Conservation (phyloP, 2,888 invertebrate species). For the Drosophila kuntzei region DNA sequence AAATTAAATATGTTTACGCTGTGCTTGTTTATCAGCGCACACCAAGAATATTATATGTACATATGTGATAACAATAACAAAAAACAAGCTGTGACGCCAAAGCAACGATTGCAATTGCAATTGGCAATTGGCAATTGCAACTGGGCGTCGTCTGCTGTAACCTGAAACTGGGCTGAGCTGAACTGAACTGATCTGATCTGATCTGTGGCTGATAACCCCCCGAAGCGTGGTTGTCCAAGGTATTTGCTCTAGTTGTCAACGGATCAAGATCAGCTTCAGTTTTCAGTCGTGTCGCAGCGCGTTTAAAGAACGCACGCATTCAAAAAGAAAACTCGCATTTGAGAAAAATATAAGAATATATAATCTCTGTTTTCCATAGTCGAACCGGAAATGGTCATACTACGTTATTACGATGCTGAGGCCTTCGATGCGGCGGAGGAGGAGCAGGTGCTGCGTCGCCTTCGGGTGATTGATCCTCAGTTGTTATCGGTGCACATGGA, state of each 20-base stretch:
- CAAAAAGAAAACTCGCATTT: constrained; percentile 4
- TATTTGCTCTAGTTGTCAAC: constrained; percentile 57
- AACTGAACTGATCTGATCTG: constrained; percentile 33
- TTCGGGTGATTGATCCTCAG: constrained; percentile 85
- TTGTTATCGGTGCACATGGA: constrained; percentile 86
- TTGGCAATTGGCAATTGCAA: constrained; percentile 1
- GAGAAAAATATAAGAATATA: too few relatives aligned
- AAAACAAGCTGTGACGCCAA: constrained; percentile 65
- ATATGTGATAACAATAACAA: constrained; percentile 46
- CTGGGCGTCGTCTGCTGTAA: constrained; percentile 52
- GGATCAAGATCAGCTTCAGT: constrained; percentile 18
- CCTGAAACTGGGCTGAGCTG: constrained; percentile 37
- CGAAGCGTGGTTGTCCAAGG: constrained; percentile 30
- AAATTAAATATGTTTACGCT: constrained; percentile 65
- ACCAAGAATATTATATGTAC: background rate
- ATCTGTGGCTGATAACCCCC: constrained; percentile 69
- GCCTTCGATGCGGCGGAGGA: constrained; percentile 86
- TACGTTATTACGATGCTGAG: constrained; percentile 71
- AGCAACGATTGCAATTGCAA: constrained; percentile 53
- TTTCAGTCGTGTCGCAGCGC: constrained; percentile 37
- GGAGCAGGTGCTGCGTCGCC: constrained; percentile 87
- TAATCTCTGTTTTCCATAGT: background rate
- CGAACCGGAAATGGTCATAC: constrained; percentile 65
- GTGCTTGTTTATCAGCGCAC: constrained; percentile 45
- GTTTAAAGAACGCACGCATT: constrained; percentile 33